Percentiles rank a stretch among this genome's conserved stretches.
Conservation (phyloP, 2,797 vertebrate genomes). For the Craterocephalus amniculus region DNA sequence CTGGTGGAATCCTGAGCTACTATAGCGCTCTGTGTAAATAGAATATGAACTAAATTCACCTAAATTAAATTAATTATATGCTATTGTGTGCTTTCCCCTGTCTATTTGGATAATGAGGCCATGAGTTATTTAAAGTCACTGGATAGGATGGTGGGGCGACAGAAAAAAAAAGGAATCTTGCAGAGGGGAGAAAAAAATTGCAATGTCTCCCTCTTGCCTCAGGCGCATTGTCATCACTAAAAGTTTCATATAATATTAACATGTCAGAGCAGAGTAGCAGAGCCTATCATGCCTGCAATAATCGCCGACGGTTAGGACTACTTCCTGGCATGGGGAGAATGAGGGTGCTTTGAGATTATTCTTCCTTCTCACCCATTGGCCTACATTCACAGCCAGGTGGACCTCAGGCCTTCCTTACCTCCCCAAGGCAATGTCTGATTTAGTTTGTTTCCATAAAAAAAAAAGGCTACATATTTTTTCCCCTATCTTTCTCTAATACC, state of each 20-base stretch:
- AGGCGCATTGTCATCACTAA: slow-evolving; percentile 76
- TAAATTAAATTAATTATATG: slow-evolving; percentile 67
- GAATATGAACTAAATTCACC: slow-evolving; percentile 57
- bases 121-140: slow-evolving; percentile 77
- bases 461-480: slow-evolving; percentile 35
- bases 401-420: slow-evolving; percentile 36
- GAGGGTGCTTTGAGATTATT: slow-evolving; percentile 43
- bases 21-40: slow-evolving; percentile 29
- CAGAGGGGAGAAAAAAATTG: slow-evolving; percentile 15
- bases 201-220: slow-evolving; percentile 56
- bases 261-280: slow-evolving; percentile 68
- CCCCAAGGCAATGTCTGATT: slow-evolving; percentile 45
- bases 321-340: slow-evolving; percentile 35
- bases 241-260: slow-evolving; percentile 82
- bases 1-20: not conserved
- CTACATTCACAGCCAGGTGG: slow-evolving; percentile 68
- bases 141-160: slow-evolving; percentile 42
- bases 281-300: slow-evolving; percentile 64
- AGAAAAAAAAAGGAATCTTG: slow-evolving; percentile 44
- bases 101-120: slow-evolving; percentile 80
- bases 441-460: slow-evolving; percentile 47
- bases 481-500: slow-evolving; percentile 1
- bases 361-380: slow-evolving; percentile 67
- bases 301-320: slow-evolving; percentile 54
- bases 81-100: slow-evolving; percentile 53